These are phyloP conservation scores for Meganola albula DNA, from an alignment of 2,888 invertebrate genomes.

Conservation along the genomic window DNA sequence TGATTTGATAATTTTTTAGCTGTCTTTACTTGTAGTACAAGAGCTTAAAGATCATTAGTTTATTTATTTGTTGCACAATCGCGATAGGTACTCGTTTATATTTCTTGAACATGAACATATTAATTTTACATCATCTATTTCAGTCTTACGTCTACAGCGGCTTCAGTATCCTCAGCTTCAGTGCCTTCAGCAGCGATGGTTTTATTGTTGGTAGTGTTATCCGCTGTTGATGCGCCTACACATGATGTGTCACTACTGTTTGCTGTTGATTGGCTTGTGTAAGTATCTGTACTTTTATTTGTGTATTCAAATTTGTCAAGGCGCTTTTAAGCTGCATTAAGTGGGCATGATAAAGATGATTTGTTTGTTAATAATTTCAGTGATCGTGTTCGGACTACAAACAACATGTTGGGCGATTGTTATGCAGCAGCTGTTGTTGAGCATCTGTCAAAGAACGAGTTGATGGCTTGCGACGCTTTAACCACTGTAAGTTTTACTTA, in stretches of 20 bases:
- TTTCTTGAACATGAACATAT: too few relatives aligned
- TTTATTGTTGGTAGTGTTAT: constrained; percentile 86
- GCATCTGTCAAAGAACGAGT: constrained; percentile 87
- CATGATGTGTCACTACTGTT: constrained; percentile 89
- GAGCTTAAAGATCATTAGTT: too few relatives aligned
- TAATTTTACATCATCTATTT: too few relatives aligned
- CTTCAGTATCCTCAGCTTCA: constrained; percentile 92
- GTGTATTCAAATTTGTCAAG: too few relatives aligned
- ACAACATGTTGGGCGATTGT: constrained; percentile 92
- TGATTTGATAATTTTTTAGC: too few relatives aligned
- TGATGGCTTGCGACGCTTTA: constrained; percentile 85
- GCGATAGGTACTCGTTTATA: too few relatives aligned
- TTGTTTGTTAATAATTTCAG: constrained; percentile 64
- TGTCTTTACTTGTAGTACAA: too few relatives aligned
- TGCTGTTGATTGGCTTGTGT: constrained; percentile 95
- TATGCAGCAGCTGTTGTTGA: constrained; percentile 92
- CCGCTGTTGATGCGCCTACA: constrained; percentile 88
- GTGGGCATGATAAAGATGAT: neutral
- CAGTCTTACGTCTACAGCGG: constrained; percentile 89
- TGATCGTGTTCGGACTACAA: constrained; percentile 90
- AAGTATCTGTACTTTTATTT: constrained; percentile 53
- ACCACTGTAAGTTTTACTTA: constrained; percentile 52
- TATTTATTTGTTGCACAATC: too few relatives aligned
- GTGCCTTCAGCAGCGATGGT: constrained; percentile 92
- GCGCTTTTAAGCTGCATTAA: too few relatives aligned